Evolutionary conservation across 2,797 vertebrate species (phyloP).

Genomic region (Acipenser transmontanus): DNA sequence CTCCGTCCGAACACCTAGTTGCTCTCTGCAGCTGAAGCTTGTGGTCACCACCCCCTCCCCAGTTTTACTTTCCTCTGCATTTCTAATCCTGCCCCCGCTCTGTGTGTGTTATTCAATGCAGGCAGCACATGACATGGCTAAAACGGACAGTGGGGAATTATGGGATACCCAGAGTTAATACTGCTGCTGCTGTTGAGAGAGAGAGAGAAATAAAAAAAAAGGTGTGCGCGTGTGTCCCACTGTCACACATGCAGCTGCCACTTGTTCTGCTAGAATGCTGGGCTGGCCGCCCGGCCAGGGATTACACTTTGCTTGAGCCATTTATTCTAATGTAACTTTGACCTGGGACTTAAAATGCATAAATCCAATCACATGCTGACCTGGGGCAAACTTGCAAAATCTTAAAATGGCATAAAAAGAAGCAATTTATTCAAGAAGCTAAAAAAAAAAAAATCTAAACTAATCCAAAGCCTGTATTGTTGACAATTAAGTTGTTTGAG

Average conservation of each 20-base stretch:
- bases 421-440: background rate
- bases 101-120: slow-evolving; percentile 13
- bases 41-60: background rate
- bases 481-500: too few relatives aligned
- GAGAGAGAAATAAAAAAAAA: background rate
- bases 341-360: background rate
- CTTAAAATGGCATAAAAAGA: background rate
- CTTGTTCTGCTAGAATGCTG: slow-evolving; percentile 6
- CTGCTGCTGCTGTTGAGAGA: slow-evolving; percentile 20
- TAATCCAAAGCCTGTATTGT: too few relatives aligned
- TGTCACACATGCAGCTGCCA: slow-evolving; percentile 6
- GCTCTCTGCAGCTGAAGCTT: background rate
- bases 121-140: slow-evolving; percentile 61
- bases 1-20: background rate
- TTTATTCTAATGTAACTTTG: slow-evolving; percentile 1
- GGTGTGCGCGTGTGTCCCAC: background rate
- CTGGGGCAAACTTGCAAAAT: background rate
- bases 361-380: background rate
- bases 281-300: background rate
- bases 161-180: slow-evolving; percentile 49
- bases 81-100: slow-evolving; percentile 52
- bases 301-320: slow-evolving; percentile 1
- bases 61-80: background rate
- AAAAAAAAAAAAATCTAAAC: background rate
- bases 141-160: slow-evolving; percentile 45